These are phyloP conservation scores for Calliopum simillimum DNA, from an alignment of 2,888 invertebrate genomes.

Conservation along the genomic window DNA sequence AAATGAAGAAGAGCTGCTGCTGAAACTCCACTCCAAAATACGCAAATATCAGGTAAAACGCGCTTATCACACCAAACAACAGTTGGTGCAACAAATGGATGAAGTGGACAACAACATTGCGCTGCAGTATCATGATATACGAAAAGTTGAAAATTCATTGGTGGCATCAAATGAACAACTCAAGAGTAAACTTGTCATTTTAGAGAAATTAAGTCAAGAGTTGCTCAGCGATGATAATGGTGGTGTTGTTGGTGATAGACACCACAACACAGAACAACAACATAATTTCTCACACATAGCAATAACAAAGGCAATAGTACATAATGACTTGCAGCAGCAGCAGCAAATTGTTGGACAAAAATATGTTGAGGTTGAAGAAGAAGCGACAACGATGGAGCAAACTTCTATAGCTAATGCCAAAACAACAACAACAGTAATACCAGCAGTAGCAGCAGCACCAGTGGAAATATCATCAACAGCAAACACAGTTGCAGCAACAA, in stretches of 20 bases:
- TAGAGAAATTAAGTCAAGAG: constrained; percentile 71
- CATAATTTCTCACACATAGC: background rate
- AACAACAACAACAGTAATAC: background rate
- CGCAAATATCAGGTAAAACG: constrained; percentile 69
- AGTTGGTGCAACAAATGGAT: constrained; percentile 58
- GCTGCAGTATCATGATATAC: constrained; percentile 70
- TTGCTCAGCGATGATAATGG: constrained; percentile 38
- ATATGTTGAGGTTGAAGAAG: background rate
- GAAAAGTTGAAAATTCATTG: constrained; percentile 69
- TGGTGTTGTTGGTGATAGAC: constrained; percentile 12
- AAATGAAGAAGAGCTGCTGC: constrained; percentile 79
- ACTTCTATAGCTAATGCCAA: background rate
- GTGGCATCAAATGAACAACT: constrained; percentile 70
- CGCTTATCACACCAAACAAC: constrained; percentile 57
- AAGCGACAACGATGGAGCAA: constrained; percentile 19
- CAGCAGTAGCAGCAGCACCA: constrained; percentile 33
- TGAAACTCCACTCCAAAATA: constrained; percentile 75
- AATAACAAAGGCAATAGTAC: background rate
- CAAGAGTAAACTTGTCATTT: constrained; percentile 69
- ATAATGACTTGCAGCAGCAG: constrained; percentile 11
- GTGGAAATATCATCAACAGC: constrained; percentile 1
- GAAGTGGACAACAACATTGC: constrained; percentile 70
- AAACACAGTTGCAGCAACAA: constrained; percentile 22
- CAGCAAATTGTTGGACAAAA: background rate
- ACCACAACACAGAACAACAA: constrained; percentile 4